Base-by-base conservation (phyloP, 2,888 invertebrate species). In the Torymus tubicola region DNA sequence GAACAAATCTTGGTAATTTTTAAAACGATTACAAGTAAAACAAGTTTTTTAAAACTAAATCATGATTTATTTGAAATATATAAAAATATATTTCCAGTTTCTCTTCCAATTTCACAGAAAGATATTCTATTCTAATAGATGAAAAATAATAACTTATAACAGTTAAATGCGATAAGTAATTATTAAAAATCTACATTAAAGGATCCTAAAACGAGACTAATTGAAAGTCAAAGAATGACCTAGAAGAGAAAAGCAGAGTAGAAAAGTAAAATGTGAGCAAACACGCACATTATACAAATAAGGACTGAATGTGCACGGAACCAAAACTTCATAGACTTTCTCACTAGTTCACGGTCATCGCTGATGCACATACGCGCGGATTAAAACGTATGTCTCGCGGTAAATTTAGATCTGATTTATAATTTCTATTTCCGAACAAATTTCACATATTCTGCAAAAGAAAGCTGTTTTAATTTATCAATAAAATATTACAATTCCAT, bases 241-340 rank as follows among this genome's bases (percentile, higher is more conserved):
- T 85, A 89, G 87, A 90, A 89, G 86, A 87, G 86, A 87, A 88
- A 88, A 86, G 84, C 86, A 85, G 85, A 86, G 65, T 87, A 82
- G 87, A 88, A 89, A 90, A 89, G 89, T 88, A 89, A 90, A 90
- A 89, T 87, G 88, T 85, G 80, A 85, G 84, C 84, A 84, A 84
- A 85, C 85, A 84, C 83, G 86, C 86, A 85, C 84, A 84, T 85
- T 85, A 82, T 85, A 85, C 84, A 85, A 86, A 85, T 86, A 84
- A 87, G 88, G 82, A 88, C 90, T 90, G 86, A 84, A 90, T 90
- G 90, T 88, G 88, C 90, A 90, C 81, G 87, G 87, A 86, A 90
- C 87, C 90, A 90, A 86, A 90, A 88, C 90, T 86, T 85, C 52
- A 76, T 84, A 77, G 84, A 89, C 89, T 90, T 90, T 90, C 90